Evolutionary conservation across 2,797 vertebrate species (phyloP), one percentile per base, ranked within the genome.

Genomic region (Gallinago nigripennis): DNA sequence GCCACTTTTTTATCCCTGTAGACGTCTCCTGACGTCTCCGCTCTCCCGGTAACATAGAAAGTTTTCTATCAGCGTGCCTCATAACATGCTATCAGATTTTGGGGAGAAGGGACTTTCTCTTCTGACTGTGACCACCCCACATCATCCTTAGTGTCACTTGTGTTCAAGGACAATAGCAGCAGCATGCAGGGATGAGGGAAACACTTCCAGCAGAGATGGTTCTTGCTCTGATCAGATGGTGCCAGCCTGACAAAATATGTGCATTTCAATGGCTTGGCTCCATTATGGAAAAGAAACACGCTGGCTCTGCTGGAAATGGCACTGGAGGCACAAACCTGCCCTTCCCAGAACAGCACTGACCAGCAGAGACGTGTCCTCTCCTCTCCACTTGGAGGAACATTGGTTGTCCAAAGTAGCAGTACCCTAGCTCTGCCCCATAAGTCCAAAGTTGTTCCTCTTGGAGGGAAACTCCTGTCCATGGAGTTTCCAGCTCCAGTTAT

Each of bases 321-420:
- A 27, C 72, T 61, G 35, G 35, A 64, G 46, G n/a, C 43, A 46
- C 16, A 71, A 75, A 31, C 33, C 11, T 65, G 17, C 12, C 9
- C 23, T 64, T 12, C 33, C n/a, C 19, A 85, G 68, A 75, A 69
- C 37, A 46, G 35, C n/a, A 57, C 13, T 64, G 57, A 64, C 16
- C 37, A 61, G 43, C 12, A 77, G 28, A 57, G 43, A 63, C 0
- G 0, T 4, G 16, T 51, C 48, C 41, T 69, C n/a, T 77, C 41
- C 80, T 45, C 68, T 54, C 30, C 46, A 33, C 39, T 11, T 16
- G 20, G 30, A 86, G 53, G 35, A 71, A 51, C 48, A 48, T 9
- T 0, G 1, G 45, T 21, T 1, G 0, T 14, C 25, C 24, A 39
- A 14, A 39, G 39, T 16, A 45, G 56, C 33, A 31, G 20, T 6